Percentiles rank a stretch among this genome's conserved stretches.
These are phyloP conservation scores for Molossus molossus DNA, from an alignment of 2,797 vertebrate species.

Conservation along the genomic window DNA sequence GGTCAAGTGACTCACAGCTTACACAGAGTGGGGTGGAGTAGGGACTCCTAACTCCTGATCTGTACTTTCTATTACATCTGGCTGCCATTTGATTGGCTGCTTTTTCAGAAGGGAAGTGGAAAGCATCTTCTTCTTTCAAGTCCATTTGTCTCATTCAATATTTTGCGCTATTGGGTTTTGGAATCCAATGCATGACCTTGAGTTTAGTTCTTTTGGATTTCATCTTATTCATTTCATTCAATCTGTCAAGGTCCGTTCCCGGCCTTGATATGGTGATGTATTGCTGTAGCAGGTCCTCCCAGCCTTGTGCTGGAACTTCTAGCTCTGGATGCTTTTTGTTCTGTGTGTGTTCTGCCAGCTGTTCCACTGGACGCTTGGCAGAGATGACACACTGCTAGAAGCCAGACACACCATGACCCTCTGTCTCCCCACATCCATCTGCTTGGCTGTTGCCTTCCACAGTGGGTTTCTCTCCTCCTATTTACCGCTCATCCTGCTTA, in stretches of 20 bases:
- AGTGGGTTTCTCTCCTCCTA: neutral
- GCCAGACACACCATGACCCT: neutral
- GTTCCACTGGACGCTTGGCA: conserved; percentile 20
- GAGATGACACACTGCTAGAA: neutral
- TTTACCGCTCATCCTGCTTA: neutral
- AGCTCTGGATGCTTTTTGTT: neutral
- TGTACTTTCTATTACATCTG: neutral
- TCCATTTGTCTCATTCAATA: neutral
- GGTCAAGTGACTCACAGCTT: neutral
- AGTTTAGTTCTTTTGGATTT: conserved; percentile 2
- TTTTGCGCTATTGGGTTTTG: conserved; percentile 19
- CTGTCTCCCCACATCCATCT: neutral
- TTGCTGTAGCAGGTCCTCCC: neutral
- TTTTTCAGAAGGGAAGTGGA: neutral
- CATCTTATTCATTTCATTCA: neutral
- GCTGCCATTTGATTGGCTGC: neutral
- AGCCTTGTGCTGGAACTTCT: neutral
- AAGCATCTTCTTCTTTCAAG: neutral
- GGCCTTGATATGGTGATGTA: neutral
- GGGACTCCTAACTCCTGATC: neutral
- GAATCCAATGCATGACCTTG: neutral
- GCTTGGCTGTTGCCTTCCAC: neutral
- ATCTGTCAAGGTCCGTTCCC: neutral
- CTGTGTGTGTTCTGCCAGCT: neutral
- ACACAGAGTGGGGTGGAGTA: neutral